These are phyloP conservation scores for Melanotaenia boesemani DNA, from an alignment of 2,797 vertebrate genomes.

Conservation along the genomic window DNA sequence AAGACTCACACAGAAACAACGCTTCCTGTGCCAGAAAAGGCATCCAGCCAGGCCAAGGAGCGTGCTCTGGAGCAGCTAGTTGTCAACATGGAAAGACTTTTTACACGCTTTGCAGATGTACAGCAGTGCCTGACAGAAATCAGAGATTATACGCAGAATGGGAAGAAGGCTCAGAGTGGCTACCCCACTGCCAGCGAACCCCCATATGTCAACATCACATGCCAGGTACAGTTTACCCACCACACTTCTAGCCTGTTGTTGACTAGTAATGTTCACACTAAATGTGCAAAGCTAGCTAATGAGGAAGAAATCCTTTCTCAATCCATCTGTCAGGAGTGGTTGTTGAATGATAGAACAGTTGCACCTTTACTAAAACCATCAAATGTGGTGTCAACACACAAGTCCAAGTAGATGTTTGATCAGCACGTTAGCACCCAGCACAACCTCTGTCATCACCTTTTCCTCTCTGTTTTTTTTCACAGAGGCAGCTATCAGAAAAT, in stretches of 20 bases:
- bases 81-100: constrained; percentile 86
- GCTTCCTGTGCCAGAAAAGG: constrained; percentile 64
- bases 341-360: neutral
- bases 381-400: rapidly evolving
- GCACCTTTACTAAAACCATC: neutral
- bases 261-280: neutral
- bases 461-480: constrained; percentile 6
- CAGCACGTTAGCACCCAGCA: rapidly evolving
- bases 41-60: constrained; percentile 26
- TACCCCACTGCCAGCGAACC: constrained; percentile 88
- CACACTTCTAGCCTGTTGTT: neutral
- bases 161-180: constrained; percentile 73
- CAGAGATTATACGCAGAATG: constrained; percentile 83
- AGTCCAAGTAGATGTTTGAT: neutral
- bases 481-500: constrained; percentile 89
- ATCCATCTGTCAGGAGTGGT: neutral
- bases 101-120: constrained; percentile 84
- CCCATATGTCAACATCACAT: constrained; percentile 89
- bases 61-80: constrained; percentile 68
- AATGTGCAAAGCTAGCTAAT: neutral
- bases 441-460: neutral
- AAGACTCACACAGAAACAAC: constrained; percentile 60
- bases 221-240: constrained; percentile 86
- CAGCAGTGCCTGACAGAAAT: constrained; percentile 87
- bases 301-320: neutral